Evolutionary conservation across 1,140 invertebrate genomes (phyloP).

Genomic region (Papilio polyxenes): DNA sequence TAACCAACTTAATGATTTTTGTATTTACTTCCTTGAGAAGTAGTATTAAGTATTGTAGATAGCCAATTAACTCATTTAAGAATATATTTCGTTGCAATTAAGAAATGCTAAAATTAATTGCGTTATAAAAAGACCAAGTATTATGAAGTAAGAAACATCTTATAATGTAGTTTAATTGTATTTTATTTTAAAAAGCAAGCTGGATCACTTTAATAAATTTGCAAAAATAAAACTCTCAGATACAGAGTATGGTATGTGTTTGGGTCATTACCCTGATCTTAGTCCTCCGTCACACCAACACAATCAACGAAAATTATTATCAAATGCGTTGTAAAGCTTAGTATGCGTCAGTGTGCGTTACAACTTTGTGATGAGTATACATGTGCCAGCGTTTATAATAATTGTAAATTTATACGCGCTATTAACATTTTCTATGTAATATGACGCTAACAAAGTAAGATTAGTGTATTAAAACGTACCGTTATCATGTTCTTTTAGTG

Average conservation of each 20-base stretch:
- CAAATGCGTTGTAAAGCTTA: constrained; percentile 6
- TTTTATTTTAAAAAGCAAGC: constrained; percentile 7
- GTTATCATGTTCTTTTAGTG: not conserved
- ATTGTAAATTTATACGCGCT: constrained; percentile 13
- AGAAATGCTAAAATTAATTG: not conserved
- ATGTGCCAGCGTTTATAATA: constrained; percentile 22
- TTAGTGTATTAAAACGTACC: not conserved
- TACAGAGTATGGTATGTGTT: not conserved
- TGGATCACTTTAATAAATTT: constrained; percentile 3
- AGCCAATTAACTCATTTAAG: not conserved
- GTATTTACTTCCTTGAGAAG: not conserved
- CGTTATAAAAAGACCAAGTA: not conserved
- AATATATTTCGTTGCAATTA: not conserved
- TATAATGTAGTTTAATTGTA: not conserved
- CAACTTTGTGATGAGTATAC: constrained; percentile 34
- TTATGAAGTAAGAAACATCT: not conserved
- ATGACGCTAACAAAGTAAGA: not conserved
- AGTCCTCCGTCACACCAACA: constrained; percentile 18
- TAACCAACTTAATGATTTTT: not conserved
- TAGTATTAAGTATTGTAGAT: not conserved
- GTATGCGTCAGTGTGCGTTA: constrained; percentile 24
- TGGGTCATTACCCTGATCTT: constrained; percentile 25
- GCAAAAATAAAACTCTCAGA: not conserved
- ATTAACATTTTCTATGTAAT: not conserved
- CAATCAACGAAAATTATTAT: constrained; percentile 34